A percentile compares a stretch with the other conserved stretches of the same genome.
phyloP scores from a whole-genome alignment of 2,888 invertebrate genomes.

The Platycnemis pennipes region DNA sequence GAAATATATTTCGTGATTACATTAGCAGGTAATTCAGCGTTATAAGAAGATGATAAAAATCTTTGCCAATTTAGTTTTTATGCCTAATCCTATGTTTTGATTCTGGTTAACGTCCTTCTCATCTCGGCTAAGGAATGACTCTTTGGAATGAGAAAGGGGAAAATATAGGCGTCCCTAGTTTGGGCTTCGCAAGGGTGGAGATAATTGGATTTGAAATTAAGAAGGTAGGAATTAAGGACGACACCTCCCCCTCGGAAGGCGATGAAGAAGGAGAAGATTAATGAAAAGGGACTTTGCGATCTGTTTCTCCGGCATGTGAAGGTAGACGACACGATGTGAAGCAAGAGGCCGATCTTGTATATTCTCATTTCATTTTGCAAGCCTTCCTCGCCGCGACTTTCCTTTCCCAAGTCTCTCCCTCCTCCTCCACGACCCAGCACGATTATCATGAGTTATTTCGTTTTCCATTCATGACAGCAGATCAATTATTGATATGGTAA shows the following conservation, averaged over 20 bases:
- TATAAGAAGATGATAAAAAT: background rate
- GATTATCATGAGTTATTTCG: no score
- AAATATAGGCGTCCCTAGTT: background rate
- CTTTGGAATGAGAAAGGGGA: background rate
- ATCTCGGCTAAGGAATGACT: background rate
- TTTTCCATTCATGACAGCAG: no score
- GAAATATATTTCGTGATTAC: no score
- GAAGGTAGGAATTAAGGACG: conserved; percentile 14
- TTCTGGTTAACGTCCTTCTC: background rate
- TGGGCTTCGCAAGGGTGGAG: background rate
- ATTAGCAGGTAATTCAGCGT: background rate
- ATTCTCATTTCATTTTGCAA: conserved; percentile 6
- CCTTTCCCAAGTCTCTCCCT: background rate
- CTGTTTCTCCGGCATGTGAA: background rate
- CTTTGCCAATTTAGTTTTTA: background rate
- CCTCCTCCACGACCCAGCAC: no score
- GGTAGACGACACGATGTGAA: background rate
- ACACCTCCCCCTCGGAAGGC: background rate
- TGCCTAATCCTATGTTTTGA: background rate
- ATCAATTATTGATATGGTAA: no score
- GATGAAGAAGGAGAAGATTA: conserved; percentile 11
- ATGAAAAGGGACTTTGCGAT: conserved; percentile 4
- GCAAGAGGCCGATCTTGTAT: background rate
- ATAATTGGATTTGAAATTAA: conserved; percentile 52
- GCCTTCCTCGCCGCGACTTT: background rate